Base-by-base conservation (phyloP, 1,140 invertebrate species). In the Orchesella cincta region DNA sequence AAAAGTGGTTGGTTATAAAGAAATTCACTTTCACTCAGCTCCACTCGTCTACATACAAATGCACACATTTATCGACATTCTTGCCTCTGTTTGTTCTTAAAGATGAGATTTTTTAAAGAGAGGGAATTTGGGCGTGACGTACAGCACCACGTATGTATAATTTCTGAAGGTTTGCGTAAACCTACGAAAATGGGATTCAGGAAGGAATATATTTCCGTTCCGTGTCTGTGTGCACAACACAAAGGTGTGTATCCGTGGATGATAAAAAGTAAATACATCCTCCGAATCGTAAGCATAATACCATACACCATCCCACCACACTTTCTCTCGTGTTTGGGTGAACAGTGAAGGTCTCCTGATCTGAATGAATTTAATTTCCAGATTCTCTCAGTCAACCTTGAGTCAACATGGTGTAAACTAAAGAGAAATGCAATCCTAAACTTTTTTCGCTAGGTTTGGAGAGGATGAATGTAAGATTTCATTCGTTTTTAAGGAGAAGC, bases 301-400 rank as follows among this genome's bases (percentile, higher is more conserved):
- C 20, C 39, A 46, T 8, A 46, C 39, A n/a, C n/a, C n/a, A 46
- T 46, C 39, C 20, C 8, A 46, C 8, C 20, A 46, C 39, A 20
- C 20, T 12, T 46, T 8, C 39, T 46, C 39, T 12, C 20, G 39
- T 46, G 39, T 46, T n/a, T n/a, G n/a, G n/a, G n/a, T n/a, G n/a
- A n/a, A n/a, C n/a, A 46, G 52, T n/a, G 12, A 57, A 57, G 52
- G 52, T 57, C 23, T 57, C 23, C 52, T 57, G 52, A 57, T 67
- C 33, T 78, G 67, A 75, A 76, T 76, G 77, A 78, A 78, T 78
- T 78, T 78, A 78, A 78, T 78, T 78, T 78, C 57, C 77, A 75
- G 31, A 46, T 72, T 36, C 51, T 76, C 26, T 31, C 62, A 67
- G 26, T 31, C 28, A 67, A 31, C 52, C 12, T 8, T 57, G 8